These are phyloP conservation scores for Haliclona indistincta DNA, from an alignment of 37 sponge, comb jelly and placozoan species.

Conservation along the genomic window DNA sequence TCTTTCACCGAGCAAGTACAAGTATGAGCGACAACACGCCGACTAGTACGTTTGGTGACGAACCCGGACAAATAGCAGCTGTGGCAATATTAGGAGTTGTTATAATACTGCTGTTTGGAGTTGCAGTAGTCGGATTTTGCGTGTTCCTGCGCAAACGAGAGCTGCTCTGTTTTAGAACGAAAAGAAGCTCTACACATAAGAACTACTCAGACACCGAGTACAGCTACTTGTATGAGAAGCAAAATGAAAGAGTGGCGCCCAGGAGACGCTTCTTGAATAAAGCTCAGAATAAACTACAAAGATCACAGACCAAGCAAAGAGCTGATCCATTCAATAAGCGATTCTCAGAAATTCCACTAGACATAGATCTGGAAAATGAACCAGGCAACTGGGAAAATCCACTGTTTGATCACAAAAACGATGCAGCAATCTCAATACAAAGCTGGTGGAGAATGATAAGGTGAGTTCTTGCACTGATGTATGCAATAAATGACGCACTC, in stretches of 20 bases:
- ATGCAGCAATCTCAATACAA: constrained; percentile 69
- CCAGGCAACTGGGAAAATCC: constrained; percentile 61
- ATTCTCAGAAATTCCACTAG: constrained; percentile 53
- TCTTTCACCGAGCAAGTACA: too few relatives aligned
- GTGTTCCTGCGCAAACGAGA: constrained; percentile 23
- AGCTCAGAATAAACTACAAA: neutral
- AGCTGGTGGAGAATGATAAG: constrained; percentile 80
- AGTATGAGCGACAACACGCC: too few relatives aligned
- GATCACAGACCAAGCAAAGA: constrained; percentile 10
- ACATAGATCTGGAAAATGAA: constrained; percentile 34
- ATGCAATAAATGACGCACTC: neutral
- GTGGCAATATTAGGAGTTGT: constrained; percentile 22
- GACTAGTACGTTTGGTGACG: too few relatives aligned
- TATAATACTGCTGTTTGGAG: constrained; percentile 24
- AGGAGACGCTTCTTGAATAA: neutral
- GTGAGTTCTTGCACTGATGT: neutral
- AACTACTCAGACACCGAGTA: constrained; percentile 1
- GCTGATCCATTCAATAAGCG: constrained; percentile 40
- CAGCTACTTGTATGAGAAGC: neutral
- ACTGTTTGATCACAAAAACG: constrained; percentile 59
- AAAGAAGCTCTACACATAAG: neutral
- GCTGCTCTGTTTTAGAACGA: constrained; percentile 47
- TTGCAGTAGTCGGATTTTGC: neutral
- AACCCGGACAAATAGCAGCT: neutral
- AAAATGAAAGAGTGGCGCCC: neutral